phyloP scores from a whole-genome alignment of 2,797 vertebrate species.

The Hoplostethus mediterraneus region DNA sequence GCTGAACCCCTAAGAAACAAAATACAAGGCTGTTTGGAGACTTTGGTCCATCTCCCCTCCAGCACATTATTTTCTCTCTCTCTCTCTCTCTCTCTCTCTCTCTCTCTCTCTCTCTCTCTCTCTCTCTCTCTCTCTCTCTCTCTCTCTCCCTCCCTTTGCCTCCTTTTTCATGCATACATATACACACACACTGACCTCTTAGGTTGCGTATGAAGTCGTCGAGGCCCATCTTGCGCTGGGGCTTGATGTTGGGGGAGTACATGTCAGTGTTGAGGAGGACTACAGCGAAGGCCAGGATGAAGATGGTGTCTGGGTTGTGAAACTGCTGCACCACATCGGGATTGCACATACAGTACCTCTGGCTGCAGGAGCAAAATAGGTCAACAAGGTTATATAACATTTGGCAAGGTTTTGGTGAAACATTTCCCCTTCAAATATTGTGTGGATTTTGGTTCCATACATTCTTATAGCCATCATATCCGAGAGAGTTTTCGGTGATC shows the following conservation, averaged over 20 bases:
- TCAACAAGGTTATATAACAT: conserved; percentile 1
- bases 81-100: not conserved
- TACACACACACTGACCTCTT: conserved; percentile 86
- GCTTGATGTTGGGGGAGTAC: conserved; percentile 99
- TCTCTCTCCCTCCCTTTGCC: not conserved
- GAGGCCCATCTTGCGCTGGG: conserved; percentile 98
- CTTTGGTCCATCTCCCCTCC: too few species aligned
- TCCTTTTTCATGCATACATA: not conserved
- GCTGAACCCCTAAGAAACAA: not conserved
- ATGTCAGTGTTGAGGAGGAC: conserved; percentile 99
- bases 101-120: not conserved
- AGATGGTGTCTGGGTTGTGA: conserved; percentile 99
- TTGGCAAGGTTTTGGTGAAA: not conserved
- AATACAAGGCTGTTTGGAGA: too few species aligned
- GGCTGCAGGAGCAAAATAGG: conserved; percentile 82
- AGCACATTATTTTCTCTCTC: not conserved
- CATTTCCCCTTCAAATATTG: not conserved
- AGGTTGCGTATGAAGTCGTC: conserved; percentile 99
- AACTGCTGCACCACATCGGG: conserved; percentile 99
- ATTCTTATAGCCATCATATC: not conserved
- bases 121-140: too few species aligned
- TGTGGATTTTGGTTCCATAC: not conserved
- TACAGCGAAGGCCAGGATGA: conserved; percentile 98
- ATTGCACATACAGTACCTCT: conserved; percentile 99
- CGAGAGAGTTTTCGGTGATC: not conserved